These are phyloP conservation scores for Thunnus albacares DNA, from an alignment of 2,797 vertebrate genomes.

Conservation along the genomic window DNA sequence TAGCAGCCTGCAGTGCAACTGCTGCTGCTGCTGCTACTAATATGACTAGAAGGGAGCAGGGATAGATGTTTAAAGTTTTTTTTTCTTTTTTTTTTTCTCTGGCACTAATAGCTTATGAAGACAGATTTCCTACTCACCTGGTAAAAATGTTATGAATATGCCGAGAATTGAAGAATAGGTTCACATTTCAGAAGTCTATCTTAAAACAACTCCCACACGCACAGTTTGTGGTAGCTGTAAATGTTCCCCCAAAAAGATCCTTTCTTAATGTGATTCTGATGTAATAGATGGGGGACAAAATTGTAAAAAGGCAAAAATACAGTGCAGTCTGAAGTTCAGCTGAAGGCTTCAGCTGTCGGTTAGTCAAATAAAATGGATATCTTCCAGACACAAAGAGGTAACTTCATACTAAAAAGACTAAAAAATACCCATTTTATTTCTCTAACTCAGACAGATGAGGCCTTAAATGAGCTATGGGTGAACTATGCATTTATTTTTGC, in stretches of 20 bases:
- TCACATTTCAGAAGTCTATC: background rate
- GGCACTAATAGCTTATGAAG: background rate
- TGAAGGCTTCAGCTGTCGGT: constrained; percentile 6
- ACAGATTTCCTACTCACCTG: background rate
- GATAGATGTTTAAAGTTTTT: background rate
- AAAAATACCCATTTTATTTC: background rate
- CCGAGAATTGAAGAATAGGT: background rate
- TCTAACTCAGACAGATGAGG: background rate
- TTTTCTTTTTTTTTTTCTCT: background rate
- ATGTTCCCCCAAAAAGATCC: background rate
- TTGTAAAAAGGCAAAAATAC: background rate
- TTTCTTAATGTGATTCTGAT: background rate
- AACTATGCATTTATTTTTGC: no score
- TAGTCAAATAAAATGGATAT: background rate
- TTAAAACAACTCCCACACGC: background rate
- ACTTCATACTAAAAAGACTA: background rate
- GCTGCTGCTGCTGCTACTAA: constrained; percentile 29
- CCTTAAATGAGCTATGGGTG: background rate
- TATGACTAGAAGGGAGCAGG: background rate
- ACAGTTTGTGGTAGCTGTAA: background rate
- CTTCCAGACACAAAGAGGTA: background rate
- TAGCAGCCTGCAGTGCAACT: constrained; percentile 28
- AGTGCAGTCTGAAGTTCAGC: background rate
- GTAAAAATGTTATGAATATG: background rate
- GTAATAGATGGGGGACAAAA: background rate